These are phyloP conservation scores for Acrossocheilus fasciatus DNA, from an alignment of 2,797 vertebrate species.

Conservation along the genomic window DNA sequence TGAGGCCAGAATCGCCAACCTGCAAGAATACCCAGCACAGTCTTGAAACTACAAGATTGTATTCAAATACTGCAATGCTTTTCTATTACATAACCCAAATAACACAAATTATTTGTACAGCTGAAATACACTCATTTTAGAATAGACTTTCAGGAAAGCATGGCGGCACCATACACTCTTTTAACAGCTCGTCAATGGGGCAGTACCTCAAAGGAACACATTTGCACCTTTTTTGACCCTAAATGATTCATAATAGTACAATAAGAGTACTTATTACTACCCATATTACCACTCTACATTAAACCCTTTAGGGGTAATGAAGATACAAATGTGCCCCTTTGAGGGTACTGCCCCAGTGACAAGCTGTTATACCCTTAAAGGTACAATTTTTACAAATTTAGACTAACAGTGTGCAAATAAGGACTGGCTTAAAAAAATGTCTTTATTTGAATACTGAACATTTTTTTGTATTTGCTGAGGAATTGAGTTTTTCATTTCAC, in stretches of 20 bases:
- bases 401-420: too few relatives aligned
- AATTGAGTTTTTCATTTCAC: constrained; percentile 26
- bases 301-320: too few relatives aligned
- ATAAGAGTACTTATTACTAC: neutral
- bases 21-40: constrained; percentile 32
- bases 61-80: constrained; percentile 38
- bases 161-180: neutral
- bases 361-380: too few relatives aligned
- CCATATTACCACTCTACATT: too few relatives aligned
- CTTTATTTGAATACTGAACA: too few relatives aligned
- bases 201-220: neutral
- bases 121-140: constrained; percentile 38
- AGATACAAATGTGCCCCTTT: too few relatives aligned
- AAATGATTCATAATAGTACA: neutral
- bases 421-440: too few relatives aligned
- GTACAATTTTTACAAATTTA: too few relatives aligned
- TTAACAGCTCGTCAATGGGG: neutral
- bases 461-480: too few relatives aligned
- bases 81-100: constrained; percentile 42
- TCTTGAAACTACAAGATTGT: constrained; percentile 30
- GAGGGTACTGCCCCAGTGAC: too few relatives aligned
- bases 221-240: neutral
- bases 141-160: constrained; percentile 14
- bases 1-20: constrained; percentile 5
- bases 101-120: neutral